These are phyloP conservation scores for Phortica okadai DNA, from an alignment of 2,888 invertebrate genomes.

Conservation along the genomic window DNA sequence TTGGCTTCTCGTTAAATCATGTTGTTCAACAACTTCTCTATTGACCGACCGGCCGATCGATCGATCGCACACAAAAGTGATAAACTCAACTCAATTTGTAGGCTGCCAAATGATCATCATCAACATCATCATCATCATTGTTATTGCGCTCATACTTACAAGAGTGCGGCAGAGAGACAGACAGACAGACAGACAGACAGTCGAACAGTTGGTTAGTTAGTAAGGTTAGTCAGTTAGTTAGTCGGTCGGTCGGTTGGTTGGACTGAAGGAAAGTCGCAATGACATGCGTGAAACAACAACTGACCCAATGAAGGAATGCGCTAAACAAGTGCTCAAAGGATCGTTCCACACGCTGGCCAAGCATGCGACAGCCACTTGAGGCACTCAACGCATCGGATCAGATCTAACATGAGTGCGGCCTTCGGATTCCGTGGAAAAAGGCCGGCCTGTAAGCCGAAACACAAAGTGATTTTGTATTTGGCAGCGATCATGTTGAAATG, in stretches of 20 bases:
- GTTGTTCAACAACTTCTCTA: constrained; percentile 38
- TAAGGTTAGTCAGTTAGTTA: constrained; percentile 11
- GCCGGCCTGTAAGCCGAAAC: constrained; percentile 66
- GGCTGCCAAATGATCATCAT: background rate
- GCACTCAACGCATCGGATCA: background rate
- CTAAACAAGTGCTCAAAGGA: too few species aligned
- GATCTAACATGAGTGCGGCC: too few species aligned
- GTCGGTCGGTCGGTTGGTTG: background rate
- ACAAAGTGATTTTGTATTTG: constrained; percentile 51
- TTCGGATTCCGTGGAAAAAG: constrained; percentile 63
- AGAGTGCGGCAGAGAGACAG: background rate
- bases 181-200: background rate
- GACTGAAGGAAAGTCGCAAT: too few species aligned
- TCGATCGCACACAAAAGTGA: constrained; percentile 43
- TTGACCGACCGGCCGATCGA: background rate
- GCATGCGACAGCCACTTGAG: constrained; percentile 24
- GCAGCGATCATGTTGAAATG: background rate
- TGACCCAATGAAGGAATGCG: too few species aligned
- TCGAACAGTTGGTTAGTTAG: background rate
- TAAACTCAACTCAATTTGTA: constrained; percentile 63
- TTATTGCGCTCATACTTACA: background rate
- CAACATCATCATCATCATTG: too few species aligned
- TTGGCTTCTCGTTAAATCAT: constrained; percentile 62
- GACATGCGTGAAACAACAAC: constrained; percentile 47
- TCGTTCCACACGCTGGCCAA: background rate